These are phyloP conservation scores for Ypsolopha scabrella DNA, from an alignment of 2,888 invertebrate genomes.

Conservation along the genomic window DNA sequence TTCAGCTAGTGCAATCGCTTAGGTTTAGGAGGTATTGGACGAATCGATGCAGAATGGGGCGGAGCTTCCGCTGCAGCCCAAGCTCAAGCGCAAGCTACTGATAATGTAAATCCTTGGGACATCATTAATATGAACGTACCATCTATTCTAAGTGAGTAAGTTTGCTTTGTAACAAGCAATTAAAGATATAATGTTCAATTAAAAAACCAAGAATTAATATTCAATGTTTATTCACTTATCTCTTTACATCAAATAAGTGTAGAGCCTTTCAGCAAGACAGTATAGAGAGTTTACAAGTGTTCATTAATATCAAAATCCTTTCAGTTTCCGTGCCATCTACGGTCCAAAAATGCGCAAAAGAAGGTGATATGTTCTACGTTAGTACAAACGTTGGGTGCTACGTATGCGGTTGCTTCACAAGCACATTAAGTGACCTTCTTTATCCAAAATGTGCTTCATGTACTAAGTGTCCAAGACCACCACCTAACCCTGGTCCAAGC, in stretches of 20 bases:
- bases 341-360: not conserved
- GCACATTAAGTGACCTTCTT: not conserved
- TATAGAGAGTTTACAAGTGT: no score
- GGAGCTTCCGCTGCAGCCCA: not conserved
- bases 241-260: no score
- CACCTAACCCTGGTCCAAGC: no score
- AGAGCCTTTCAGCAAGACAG: no score
- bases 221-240: no score
- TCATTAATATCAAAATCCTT: not conserved
- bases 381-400: not conserved
- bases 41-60: not conserved
- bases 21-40: not conserved
- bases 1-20: not conserved
- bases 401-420: not conserved
- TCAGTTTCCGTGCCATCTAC: not conserved
- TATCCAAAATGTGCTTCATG: not conserved
- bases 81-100: slow-evolving; percentile 1
- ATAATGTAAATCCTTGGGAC: no score
- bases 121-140: no score
- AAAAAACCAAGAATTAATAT: no score
- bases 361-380: not conserved
- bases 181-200: no score
- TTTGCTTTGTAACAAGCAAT: no score
- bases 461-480: not conserved
- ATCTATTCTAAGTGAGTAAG: no score